phyloP scores from a whole-genome alignment of 2,797 vertebrate species.

The Artibeus jamaicensis region DNA sequence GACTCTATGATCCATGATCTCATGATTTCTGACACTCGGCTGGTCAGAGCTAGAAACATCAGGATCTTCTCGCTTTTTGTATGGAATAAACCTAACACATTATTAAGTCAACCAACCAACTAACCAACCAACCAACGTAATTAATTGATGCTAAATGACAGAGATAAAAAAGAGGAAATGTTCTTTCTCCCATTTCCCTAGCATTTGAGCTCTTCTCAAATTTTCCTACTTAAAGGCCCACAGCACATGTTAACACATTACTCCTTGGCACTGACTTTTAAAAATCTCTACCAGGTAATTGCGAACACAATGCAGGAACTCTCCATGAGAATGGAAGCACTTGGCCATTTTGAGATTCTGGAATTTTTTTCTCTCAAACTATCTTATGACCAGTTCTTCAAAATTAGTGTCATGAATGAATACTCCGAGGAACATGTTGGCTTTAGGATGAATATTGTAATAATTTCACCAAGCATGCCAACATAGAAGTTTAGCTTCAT shows the following conservation, averaged over 20 bases:
- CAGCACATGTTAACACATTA: background rate
- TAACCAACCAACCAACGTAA: background rate
- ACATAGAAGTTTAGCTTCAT: conserved; percentile 46
- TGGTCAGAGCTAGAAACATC: background rate
- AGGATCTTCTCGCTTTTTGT: background rate
- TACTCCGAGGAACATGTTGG: conserved; percentile 16
- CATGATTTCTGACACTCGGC: background rate
- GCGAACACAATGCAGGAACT: background rate
- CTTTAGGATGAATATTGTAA: conserved; percentile 35
- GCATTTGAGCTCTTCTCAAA: background rate
- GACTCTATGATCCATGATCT: background rate
- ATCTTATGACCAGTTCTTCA: background rate
- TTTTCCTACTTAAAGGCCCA: background rate
- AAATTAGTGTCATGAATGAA: conserved; percentile 28
- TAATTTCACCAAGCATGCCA: conserved; percentile 45
- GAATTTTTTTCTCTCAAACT: background rate
- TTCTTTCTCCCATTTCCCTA: background rate
- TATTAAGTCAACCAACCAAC: background rate
- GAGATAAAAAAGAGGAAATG: background rate
- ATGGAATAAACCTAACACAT: background rate
- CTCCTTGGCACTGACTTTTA: background rate
- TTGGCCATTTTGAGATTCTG: conserved; percentile 24
- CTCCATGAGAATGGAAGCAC: background rate
- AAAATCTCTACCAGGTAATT: background rate
- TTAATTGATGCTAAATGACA: background rate